Evolutionary conservation across 2,113 vertebrate genomes (phyloP), one percentile per base, ranked within the genome.

Genomic region (Embiotoca jacksoni): DNA sequence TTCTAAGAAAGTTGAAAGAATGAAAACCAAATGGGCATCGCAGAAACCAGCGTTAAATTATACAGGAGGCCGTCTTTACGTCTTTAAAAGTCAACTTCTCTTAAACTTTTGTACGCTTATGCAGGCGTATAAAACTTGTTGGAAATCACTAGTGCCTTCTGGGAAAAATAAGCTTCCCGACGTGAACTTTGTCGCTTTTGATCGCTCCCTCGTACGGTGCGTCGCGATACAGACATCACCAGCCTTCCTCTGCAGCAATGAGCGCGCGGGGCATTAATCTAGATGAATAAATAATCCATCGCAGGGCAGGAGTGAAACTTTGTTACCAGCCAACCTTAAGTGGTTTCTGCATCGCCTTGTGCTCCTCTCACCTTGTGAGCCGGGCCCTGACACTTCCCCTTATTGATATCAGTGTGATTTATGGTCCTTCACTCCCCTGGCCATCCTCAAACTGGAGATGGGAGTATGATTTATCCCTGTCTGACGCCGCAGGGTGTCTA

Each of bases 381-480:
- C 14, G 11, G 71, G 74, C 68, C 68, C 67, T 83, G 87, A 89
- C 91, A 90, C 86, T 88, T 93, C 82, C 88, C 64, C 70, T 91
- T 92, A 91, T 92, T 90, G 91, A 92, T 92, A 93, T 92, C 82
- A 85, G 63, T 75, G 74, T 93, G 92, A 92, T 93, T 92, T 89
- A 93, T 93, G 90, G 78, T 82, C 52, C 67, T 59, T 14, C 33
- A 32, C 84, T 88, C 70, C 78, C 83, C 62, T 55, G 81, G 70
- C 84, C 84, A 44, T 91, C 88, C 74, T 83, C 87, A 85, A 80
- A 78, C 86, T 80, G 55, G 64, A 88, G 90, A 86, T 86, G 87
- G 73, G 75, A 67, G 70, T 74, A 74, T 85, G 89, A 91, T 92
- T 91, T 89, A 90, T 93, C 72, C 73, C 59, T 4, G 70, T 81